Conservation (phyloP, 2,113 vertebrate species). For the Malurus melanocephalus region DNA sequence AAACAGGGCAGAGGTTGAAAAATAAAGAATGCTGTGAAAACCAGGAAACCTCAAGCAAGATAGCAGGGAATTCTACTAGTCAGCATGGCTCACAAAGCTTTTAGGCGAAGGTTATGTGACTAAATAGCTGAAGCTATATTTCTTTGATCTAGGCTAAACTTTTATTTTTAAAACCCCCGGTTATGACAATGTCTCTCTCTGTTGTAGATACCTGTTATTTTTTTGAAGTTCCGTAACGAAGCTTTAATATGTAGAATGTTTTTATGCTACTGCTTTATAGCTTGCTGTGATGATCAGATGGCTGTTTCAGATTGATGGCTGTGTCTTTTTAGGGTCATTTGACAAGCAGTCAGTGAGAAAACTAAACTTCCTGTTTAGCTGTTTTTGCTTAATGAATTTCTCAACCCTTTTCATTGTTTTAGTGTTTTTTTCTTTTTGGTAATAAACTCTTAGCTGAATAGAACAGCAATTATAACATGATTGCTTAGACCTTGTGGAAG, state of each 20-base stretch:
- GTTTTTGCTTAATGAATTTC: background rate
- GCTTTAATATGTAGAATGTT: background rate
- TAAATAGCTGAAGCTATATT: background rate
- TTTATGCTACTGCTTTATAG: background rate
- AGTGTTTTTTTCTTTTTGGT: background rate
- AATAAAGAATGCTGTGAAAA: background rate
- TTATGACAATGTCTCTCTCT: background rate
- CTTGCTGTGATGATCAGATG: background rate
- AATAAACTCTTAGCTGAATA: slow-evolving; percentile 7
- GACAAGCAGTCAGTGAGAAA: background rate
- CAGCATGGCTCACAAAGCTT: background rate
- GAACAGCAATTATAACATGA: slow-evolving; percentile 11
- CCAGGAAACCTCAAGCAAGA: background rate
- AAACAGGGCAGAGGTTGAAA: background rate
- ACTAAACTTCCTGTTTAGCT: background rate
- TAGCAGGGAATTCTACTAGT: background rate
- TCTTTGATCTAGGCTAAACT: background rate
- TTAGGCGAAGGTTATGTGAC: background rate
- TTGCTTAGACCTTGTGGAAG: background rate
- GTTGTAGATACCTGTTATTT: background rate
- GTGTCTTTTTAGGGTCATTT: slow-evolving; percentile 2
- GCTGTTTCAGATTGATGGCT: background rate
- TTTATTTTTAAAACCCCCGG: background rate
- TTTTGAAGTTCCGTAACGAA: background rate
- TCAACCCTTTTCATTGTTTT: slow-evolving; percentile 3